These are phyloP conservation scores for Dascyllus trimaculatus DNA, from an alignment of 2,113 vertebrate species.

Conservation along the genomic window DNA sequence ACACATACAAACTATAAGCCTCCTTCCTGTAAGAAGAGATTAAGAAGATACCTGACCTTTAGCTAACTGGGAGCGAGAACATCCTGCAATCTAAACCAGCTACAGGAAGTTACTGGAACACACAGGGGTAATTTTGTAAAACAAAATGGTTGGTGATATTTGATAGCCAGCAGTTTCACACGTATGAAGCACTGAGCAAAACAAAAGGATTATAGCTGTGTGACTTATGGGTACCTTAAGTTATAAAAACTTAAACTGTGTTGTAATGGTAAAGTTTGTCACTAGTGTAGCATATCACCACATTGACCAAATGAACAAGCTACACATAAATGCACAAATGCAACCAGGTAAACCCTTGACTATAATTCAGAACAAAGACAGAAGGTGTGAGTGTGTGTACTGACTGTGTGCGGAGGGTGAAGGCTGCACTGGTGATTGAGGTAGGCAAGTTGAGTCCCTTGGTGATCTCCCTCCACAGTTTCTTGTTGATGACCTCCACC, in stretches of 20 bases:
- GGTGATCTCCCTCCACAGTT: slow-evolving; percentile 98
- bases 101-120: slow-evolving; percentile 27
- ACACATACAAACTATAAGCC: neutral
- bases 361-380: neutral
- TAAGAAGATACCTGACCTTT: neutral
- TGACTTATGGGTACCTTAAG: neutral
- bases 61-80: neutral
- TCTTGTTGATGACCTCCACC: slow-evolving; percentile 99
- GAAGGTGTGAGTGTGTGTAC: slow-evolving; percentile 59
- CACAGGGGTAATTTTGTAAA: slow-evolving; percentile 12
- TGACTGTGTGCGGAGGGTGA: slow-evolving; percentile 98
- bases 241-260: neutral
- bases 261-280: slow-evolving; percentile 4
- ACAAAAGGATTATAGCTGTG: slow-evolving; percentile 22
- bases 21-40: neutral
- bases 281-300: neutral
- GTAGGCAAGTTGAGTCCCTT: slow-evolving; percentile 98
- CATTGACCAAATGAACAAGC: neutral
- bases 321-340: too few relatives aligned
- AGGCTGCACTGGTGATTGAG: slow-evolving; percentile 98
- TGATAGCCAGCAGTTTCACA: slow-evolving; percentile 6
- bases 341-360: neutral
- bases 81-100: neutral
- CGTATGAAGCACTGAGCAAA: neutral
- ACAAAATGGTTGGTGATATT: slow-evolving; percentile 19